Conservation (phyloP, 2,797 vertebrate genomes). For the Squalus acanthias region DNA sequence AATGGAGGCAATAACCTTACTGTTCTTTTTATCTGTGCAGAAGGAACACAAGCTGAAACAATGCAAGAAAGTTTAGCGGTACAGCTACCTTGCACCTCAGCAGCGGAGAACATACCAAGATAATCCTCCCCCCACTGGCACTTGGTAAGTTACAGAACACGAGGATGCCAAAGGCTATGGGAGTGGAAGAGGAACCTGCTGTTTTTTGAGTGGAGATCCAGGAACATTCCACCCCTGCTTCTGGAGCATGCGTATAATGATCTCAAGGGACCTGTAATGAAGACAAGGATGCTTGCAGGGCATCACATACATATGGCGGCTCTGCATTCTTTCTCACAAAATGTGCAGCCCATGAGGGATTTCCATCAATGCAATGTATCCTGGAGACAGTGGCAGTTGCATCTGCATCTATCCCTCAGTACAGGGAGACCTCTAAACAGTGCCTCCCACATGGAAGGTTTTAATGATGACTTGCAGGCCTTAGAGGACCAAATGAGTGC, state of each 20-base stretch:
- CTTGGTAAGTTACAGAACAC: background rate
- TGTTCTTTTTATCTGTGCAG: background rate
- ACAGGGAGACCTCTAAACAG: too few species aligned
- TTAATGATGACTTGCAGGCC: too few species aligned
- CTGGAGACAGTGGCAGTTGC: too few species aligned
- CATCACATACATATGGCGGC: background rate
- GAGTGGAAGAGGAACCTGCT: background rate
- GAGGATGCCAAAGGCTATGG: background rate
- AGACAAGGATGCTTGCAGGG: background rate
- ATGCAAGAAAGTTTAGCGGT: background rate
- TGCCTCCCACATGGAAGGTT: too few species aligned
- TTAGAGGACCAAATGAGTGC: too few species aligned
- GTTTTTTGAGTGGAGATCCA: background rate
- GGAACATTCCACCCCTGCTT: background rate
- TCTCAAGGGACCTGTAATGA: too few species aligned
- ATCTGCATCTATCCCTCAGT: too few species aligned
- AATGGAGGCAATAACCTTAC: background rate
- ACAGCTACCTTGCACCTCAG: background rate
- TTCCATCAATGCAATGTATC: too few species aligned
- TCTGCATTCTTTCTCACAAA: background rate
- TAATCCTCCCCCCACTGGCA: background rate
- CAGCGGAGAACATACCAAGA: background rate
- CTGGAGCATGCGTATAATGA: too few species aligned
- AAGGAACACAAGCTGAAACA: background rate
- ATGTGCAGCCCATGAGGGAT: too few species aligned